These are phyloP conservation scores for Campylomormyrus tamandua DNA, from an alignment of 2,113 vertebrate genomes.

Conservation along the genomic window DNA sequence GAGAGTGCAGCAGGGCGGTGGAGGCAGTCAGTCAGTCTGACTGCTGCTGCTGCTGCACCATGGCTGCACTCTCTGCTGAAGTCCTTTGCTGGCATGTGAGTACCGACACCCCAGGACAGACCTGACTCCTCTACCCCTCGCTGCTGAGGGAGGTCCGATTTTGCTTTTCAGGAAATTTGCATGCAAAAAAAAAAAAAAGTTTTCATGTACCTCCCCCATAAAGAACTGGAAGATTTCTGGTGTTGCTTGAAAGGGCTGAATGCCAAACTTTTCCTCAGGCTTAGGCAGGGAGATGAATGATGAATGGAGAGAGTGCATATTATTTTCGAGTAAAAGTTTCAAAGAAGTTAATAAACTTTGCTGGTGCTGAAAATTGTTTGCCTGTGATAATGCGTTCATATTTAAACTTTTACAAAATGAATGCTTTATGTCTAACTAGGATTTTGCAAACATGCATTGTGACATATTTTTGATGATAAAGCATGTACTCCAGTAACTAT, in stretches of 20 bases:
- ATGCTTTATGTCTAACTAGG: not conserved
- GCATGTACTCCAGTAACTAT: not conserved
- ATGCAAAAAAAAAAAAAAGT: not conserved
- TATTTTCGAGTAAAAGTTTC: not conserved
- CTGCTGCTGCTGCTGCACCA: constrained; percentile 52
- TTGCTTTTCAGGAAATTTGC: not conserved
- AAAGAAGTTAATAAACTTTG: not conserved
- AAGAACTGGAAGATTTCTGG: not conserved
- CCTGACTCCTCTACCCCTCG: not conserved
- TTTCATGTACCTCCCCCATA: not conserved
- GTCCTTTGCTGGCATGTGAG: constrained; percentile 68
- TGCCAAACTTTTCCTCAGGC: not conserved
- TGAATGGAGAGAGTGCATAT: not conserved
- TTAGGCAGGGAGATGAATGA: not conserved
- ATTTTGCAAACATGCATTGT: not conserved
- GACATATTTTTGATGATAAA: not conserved
- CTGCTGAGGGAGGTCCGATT: not conserved
- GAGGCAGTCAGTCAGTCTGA: constrained; percentile 36
- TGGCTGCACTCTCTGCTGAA: constrained; percentile 69
- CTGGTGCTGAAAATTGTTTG: not conserved
- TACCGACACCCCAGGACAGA: constrained; percentile 21
- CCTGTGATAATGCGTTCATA: not conserved
- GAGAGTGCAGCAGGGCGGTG: not conserved
- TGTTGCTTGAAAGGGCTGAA: not conserved
- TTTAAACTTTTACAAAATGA: not conserved